Evolutionary conservation across 2,888 invertebrate species (phyloP).

Genomic region (Ennomos erosarius): DNA sequence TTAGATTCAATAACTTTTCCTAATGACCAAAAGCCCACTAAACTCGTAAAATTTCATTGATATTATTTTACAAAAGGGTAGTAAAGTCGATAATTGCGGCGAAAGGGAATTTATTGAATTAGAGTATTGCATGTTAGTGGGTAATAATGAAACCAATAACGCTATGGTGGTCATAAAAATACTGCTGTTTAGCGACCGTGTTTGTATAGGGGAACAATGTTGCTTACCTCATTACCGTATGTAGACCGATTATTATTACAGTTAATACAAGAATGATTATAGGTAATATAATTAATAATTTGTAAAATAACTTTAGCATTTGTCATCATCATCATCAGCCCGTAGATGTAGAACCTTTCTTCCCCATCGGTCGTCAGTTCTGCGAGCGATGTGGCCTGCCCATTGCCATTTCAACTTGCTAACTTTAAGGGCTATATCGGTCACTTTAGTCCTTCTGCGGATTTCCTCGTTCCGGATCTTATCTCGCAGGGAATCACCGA

Average conservation of each 20-base stretch:
- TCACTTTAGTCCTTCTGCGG: too few species aligned
- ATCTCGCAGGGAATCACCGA: too few species aligned
- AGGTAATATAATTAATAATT: too few species aligned
- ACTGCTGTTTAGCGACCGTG: conserved; percentile 37
- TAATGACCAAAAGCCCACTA: conserved; percentile 8
- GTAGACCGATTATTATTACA: background rate
- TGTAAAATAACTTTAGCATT: too few species aligned
- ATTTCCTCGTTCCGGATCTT: too few species aligned
- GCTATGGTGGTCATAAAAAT: conserved; percentile 48
- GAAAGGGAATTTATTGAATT: conserved; percentile 59
- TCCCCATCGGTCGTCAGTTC: too few species aligned
- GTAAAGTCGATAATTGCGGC: conserved; percentile 45
- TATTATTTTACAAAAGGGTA: conserved; percentile 43
- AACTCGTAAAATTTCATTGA: conserved; percentile 42
- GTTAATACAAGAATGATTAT: too few species aligned
- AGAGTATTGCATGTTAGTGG: conserved; percentile 53
- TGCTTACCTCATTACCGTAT: conserved; percentile 17
- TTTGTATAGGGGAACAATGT: conserved; percentile 45
- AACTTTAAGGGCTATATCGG: too few species aligned
- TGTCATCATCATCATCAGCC: too few species aligned
- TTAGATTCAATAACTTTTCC: background rate
- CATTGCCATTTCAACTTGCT: too few species aligned
- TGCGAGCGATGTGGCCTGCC: too few species aligned
- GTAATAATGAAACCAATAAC: conserved; percentile 51
- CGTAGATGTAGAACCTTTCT: too few species aligned